Base-by-base conservation (phyloP, 2,888 invertebrate genomes). In the Chaetogeoica ovagalla region DNA sequence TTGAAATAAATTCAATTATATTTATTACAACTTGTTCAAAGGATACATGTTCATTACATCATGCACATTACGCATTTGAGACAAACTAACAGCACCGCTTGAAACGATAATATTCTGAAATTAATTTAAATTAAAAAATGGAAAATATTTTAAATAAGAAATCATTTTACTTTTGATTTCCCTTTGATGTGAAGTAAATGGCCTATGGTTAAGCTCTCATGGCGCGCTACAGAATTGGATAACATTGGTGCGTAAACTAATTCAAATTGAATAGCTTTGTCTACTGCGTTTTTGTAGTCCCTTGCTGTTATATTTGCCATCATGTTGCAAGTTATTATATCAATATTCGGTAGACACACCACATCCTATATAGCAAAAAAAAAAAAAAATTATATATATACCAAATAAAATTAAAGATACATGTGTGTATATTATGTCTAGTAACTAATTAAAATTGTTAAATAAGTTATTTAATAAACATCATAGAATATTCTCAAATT, bases 41-140 rank as follows among this genome's bases (percentile, higher is more conserved):
- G 79, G 79, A 79, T 79, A 79, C 79, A 63, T 23, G 71, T 79
- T 79, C 62, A 79, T 79, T 0, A 71, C 39, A 43, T 79, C 79
- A n/a, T 79, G 55, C 19, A 70, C 70, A 71, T 71, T 71, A 9
- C 63, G 70, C 39, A 79, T 23, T 2, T 79, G 70, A 13, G 39
- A 39, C 52, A 19, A 57, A 23, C 39, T 39, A 15, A 30, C 48
- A 37, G 70, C 70, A 0, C 55, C 70, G 43, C 79, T 79, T 23
- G 79, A 63, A 63, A 79, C 2, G 1, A 79, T 79, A 9, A 79
- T 2, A 71, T 79, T 70, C 79, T 79, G 55, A 71, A 79, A 79
- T 30, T 43, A 62, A 65, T 37, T 3, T 15, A 11, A 9, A 48
- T 60, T 43, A 23, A 76, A 4, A 17, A 2, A 23, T 43, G 0